A percentile compares a stretch with the other conserved stretches of the same genome.
Conservation (phyloP, 2,113 vertebrate genomes). For the Candoia aspera region DNA sequence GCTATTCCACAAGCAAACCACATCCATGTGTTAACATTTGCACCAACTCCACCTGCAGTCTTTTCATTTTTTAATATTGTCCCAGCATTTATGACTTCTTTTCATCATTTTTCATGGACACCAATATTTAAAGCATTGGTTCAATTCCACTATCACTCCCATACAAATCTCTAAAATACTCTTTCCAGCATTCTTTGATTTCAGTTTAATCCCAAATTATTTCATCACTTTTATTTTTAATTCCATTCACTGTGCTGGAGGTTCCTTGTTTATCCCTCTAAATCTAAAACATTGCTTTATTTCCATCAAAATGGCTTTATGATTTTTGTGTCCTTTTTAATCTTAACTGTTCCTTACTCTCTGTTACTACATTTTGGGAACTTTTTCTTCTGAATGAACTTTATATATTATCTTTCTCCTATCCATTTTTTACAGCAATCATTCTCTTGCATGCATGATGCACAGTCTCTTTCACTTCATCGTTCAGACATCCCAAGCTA, state of each 20-base stretch:
- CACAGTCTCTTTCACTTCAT: not conserved
- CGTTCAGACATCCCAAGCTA: not conserved
- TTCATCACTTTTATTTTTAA: not conserved
- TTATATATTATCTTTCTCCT: not conserved
- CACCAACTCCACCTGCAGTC: not conserved
- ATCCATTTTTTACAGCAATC: not conserved
- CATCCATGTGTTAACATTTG: not conserved
- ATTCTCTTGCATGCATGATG: not conserved
- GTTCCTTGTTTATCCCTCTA: not conserved
- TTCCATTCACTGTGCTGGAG: not conserved
- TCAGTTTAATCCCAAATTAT: not conserved
- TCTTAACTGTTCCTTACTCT: not conserved
- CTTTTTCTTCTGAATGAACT: not conserved
- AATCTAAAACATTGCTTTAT: not conserved
- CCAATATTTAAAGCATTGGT: not conserved
- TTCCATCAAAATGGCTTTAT: not conserved
- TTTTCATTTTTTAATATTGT: not conserved
- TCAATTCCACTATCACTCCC: not conserved
- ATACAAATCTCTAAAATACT: not conserved
- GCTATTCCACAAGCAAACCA: not conserved
- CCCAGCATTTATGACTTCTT: not conserved
- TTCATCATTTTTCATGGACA: not conserved
- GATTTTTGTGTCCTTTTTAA: not conserved
- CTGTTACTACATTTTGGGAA: not conserved
- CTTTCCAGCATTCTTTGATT: not conserved